These are phyloP conservation scores for Ameiurus melas DNA, from an alignment of 2,113 vertebrate species.

Conservation along the genomic window DNA sequence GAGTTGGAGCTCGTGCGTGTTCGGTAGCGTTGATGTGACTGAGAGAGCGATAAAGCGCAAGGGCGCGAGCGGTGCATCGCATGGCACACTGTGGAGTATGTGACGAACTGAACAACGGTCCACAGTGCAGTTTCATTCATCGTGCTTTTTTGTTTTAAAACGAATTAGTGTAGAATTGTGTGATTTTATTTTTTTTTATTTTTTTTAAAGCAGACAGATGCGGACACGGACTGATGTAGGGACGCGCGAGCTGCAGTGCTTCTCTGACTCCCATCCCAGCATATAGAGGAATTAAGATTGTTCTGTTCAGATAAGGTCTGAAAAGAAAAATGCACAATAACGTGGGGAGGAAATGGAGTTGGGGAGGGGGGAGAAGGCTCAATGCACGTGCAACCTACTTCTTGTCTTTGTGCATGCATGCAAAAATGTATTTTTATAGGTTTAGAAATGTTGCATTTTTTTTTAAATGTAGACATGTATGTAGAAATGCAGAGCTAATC, in stretches of 20 bases:
- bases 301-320: neutral
- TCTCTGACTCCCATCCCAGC: neutral
- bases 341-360: neutral
- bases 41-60: neutral
- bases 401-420: neutral
- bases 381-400: neutral
- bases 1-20: neutral
- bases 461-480: neutral
- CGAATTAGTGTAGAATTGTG: neutral
- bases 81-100: neutral
- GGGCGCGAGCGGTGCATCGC: conserved; percentile 13
- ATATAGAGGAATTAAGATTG: neutral
- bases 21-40: neutral
- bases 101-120: neutral
- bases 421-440: neutral
- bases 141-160: neutral
- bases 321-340: neutral
- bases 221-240: neutral
- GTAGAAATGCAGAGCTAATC: neutral
- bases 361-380: no score
- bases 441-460: neutral
- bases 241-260: conserved; percentile 17
- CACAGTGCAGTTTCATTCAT: neutral
- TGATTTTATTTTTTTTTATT: neutral
- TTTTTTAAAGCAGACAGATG: neutral